phyloP scores from a whole-genome alignment of 2,797 vertebrate genomes.

The Okamejei kenojei region DNA sequence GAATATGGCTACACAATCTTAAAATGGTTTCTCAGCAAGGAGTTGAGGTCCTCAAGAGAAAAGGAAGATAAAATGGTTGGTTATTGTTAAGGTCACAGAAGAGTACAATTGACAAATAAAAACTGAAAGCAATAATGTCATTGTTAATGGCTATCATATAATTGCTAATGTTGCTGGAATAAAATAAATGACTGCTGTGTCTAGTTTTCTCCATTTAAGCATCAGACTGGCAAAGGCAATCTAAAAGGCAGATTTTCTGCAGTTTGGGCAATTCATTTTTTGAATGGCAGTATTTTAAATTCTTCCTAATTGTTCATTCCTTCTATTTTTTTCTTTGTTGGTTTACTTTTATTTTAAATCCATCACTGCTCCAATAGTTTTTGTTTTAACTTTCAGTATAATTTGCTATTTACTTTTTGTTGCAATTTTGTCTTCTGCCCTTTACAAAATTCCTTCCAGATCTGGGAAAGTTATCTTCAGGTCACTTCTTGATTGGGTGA shows the following conservation, averaged over 20 bases:
- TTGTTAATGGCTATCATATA: neutral
- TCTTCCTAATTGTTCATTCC: neutral
- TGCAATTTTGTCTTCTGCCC: neutral
- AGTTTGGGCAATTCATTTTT: neutral
- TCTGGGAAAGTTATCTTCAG: neutral
- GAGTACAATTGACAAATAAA: neutral
- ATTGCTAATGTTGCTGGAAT: neutral
- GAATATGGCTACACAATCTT: neutral
- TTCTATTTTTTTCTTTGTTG: neutral
- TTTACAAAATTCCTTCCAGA: slow-evolving; percentile 10
- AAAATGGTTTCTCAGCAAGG: neutral
- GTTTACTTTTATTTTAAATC: neutral
- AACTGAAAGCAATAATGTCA: neutral
- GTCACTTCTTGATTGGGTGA: neutral
- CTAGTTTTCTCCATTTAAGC: neutral
- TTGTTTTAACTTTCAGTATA: neutral
- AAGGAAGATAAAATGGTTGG: neutral
- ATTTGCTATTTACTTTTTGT: neutral
- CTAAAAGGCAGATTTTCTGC: neutral
- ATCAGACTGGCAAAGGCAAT: no score
- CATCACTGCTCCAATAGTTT: neutral
- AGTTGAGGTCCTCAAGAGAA: neutral
- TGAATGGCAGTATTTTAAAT: slow-evolving; percentile 7
- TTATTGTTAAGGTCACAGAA: neutral
- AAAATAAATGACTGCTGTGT: neutral